A percentile compares a stretch with the other conserved stretches of the same genome.
phyloP scores from a whole-genome alignment of 2,797 vertebrate species.

The Sebastes kiyomatsui region DNA sequence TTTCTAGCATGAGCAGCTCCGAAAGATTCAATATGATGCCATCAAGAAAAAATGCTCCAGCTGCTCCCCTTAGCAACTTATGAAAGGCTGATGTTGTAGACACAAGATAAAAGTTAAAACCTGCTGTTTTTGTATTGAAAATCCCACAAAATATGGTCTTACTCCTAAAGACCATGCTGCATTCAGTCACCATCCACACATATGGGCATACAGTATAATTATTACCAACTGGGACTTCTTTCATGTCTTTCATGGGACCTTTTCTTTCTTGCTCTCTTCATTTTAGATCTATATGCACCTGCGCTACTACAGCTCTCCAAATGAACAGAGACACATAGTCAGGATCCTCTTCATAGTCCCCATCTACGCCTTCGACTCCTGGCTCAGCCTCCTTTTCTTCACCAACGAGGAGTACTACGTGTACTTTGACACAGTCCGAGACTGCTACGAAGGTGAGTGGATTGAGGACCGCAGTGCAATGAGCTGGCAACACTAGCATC shows the following conservation, averaged over 20 bases:
- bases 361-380: conserved; percentile 95
- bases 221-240: background rate
- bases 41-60: background rate
- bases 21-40: background rate
- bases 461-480: background rate
- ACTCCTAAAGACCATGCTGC: background rate
- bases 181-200: background rate
- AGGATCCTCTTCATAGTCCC: conserved; percentile 96
- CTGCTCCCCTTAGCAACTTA: background rate
- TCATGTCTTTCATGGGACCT: background rate
- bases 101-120: background rate
- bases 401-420: conserved; percentile 97
- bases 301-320: conserved; percentile 93
- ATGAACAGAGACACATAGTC: conserved; percentile 94
- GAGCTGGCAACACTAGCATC: background rate
- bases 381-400: conserved; percentile 97
- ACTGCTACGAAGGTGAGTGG: conserved; percentile 94
- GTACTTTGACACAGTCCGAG: conserved; percentile 93
- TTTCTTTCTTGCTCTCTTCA: background rate
- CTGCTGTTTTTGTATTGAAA: background rate
- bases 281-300: conserved; percentile 95
- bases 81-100: background rate
- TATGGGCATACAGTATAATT: background rate
- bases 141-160: background rate
- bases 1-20: background rate